Evolutionary conservation across 2,797 vertebrate genomes (phyloP), one percentile per base, ranked within the genome.

Genomic region (Anabacerthia variegaticeps): DNA sequence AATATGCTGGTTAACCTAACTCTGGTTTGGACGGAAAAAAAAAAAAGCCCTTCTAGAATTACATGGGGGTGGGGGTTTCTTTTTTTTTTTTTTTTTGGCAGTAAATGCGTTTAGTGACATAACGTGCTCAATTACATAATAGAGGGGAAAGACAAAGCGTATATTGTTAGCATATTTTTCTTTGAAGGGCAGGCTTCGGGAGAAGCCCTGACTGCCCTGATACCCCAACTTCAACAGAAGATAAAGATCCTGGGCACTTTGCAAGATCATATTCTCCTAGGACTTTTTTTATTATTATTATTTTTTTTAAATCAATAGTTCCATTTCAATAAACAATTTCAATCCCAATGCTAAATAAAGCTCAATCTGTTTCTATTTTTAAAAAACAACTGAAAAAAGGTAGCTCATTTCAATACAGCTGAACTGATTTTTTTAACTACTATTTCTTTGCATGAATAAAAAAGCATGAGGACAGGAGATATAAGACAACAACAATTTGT

Each of bases 61-160:
- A 3, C 44, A 44, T 17, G 3, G 34, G 30, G 14, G 39, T 14
- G 14, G 39, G 39, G 39, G 39, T 14, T 39, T 41, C 16, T 41
- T 39, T 39, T 19, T 58, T 41, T 55, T 59, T 44, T 46, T 72
- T 44, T 65, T 27, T 37, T 79, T 30, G 78, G 92, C 92, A 90
- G 80, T 67, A 77, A 92, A 67, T 0, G 2, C 5, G 0, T 65
- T 88, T 84, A 81, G 88, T 88, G 91, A 94, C 93, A 95, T 94
- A 96, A 93, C 52, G 0, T 82, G 65, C 80, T 95, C 91, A 79
- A 84, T 96, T 95, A 88, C 85, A 89, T 94, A 97, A 95, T 86
- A 72, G 59, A 90, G 81, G 39, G 69, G 51, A 83, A 93, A 95
- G 77, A 95, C 90, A 95, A 94, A 89, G 92, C 8, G 0, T 71